phyloP scores from a whole-genome alignment of 2,113 vertebrate genomes.

The Ptilorrhoa leucosticta region DNA sequence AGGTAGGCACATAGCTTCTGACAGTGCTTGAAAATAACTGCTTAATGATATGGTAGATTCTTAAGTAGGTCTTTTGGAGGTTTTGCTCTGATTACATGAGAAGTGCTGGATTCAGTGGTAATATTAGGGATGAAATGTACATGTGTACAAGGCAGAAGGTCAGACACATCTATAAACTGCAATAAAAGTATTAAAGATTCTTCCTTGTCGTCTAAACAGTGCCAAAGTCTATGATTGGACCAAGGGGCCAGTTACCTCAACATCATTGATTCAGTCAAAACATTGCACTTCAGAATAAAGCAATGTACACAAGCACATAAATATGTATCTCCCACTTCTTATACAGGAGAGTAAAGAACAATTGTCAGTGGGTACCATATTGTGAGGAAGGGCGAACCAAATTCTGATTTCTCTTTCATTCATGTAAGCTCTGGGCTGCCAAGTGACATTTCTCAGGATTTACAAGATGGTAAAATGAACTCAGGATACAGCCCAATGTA shows the following conservation, averaged over 20 bases:
- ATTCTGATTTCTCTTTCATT: background rate
- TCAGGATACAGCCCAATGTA: background rate
- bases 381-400: background rate
- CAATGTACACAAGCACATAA: background rate
- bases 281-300: background rate
- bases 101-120: background rate
- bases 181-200: background rate
- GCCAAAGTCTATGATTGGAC: background rate
- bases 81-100: background rate
- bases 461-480: background rate
- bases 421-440: background rate
- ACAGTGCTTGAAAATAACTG: background rate
- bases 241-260: background rate
- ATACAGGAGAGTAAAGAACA: background rate
- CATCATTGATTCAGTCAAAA: background rate
- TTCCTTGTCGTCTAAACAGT: conserved; percentile 15
- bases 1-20: background rate
- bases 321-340: background rate
- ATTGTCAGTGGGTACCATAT: background rate
- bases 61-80: background rate
- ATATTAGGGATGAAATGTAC: background rate
- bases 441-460: background rate
- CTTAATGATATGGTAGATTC: background rate
- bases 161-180: background rate
- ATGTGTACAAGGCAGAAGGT: background rate